Evolutionary conservation across 2,113 vertebrate genomes (phyloP).

Genomic region (Microcebus murinus): DNA sequence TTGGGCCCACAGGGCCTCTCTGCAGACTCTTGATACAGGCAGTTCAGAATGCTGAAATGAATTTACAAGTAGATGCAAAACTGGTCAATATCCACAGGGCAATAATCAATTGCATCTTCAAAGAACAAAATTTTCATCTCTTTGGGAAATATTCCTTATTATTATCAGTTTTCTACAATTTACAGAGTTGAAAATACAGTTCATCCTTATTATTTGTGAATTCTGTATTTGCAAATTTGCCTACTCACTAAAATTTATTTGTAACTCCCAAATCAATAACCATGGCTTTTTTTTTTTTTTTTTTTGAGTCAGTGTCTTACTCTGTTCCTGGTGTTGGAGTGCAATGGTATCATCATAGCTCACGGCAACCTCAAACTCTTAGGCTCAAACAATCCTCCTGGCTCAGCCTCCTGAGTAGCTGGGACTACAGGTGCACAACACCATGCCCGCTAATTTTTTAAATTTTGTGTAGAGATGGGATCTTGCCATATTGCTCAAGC

Average conservation of each 20-base stretch:
- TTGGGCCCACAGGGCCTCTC: background rate
- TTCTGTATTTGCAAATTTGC: background rate
- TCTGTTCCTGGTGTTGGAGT: too few species aligned
- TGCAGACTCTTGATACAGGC: background rate
- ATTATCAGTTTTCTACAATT: background rate
- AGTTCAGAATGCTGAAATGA: background rate
- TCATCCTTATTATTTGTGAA: background rate
- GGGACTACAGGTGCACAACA: too few species aligned
- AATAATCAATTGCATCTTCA: background rate
- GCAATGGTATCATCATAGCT: too few species aligned
- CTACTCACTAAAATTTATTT: background rate
- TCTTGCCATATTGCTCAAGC: too few species aligned
- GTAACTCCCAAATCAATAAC: background rate
- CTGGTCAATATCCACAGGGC: background rate
- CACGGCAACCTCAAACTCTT: too few species aligned
- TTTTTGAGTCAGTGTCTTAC: too few species aligned
- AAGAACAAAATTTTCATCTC: background rate
- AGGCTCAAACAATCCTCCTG: too few species aligned
- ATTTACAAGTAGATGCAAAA: background rate
- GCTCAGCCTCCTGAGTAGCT: too few species aligned
- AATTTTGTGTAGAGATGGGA: too few species aligned
- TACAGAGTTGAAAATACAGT: background rate
- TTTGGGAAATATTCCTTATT: background rate
- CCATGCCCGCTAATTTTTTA: too few species aligned
- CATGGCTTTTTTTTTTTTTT: too few species aligned